Evolutionary conservation across 92 coral and sea anemone species (phyloP).

Genomic region (Micromussa lordhowensis): DNA sequence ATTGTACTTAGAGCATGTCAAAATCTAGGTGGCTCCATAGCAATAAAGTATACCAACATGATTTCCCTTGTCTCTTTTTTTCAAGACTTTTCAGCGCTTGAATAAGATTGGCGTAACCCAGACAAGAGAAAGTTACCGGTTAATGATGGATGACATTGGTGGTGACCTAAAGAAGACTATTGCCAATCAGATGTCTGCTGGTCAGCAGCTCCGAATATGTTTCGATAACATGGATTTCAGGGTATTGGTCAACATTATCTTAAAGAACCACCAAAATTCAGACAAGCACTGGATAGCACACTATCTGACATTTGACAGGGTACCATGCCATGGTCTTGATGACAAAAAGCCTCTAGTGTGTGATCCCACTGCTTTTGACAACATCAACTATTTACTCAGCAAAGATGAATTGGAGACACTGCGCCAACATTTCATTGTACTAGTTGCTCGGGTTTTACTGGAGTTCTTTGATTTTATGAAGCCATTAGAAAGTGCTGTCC

Average conservation of each 20-base stretch:
- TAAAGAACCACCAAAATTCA: conserved; percentile 53
- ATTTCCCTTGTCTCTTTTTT: neutral
- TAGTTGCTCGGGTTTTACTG: conserved; percentile 51
- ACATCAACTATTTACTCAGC: conserved; percentile 45
- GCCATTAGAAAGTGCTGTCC: conserved; percentile 21
- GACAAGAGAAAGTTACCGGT: conserved; percentile 52
- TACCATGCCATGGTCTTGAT: conserved; percentile 49
- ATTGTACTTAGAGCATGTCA: too few species aligned
- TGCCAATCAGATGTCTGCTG: conserved; percentile 25
- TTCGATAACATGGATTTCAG: conserved; percentile 64
- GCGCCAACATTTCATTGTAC: conserved; percentile 12
- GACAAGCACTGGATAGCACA: conserved; percentile 72
- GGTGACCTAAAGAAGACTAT: conserved; percentile 31
- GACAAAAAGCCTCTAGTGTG: conserved; percentile 39
- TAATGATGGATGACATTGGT: conserved; percentile 64
- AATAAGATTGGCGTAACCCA: conserved; percentile 54
- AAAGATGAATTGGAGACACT: conserved; percentile 38
- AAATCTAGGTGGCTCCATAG: too few species aligned
- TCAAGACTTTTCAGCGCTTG: conserved; percentile 50
- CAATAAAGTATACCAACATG: too few species aligned
- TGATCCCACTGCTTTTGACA: conserved; percentile 35
- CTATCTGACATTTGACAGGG: conserved; percentile 59
- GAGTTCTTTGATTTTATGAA: conserved; percentile 39
- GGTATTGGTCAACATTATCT: conserved; percentile 39
- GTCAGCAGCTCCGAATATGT: conserved; percentile 38